Evolutionary conservation across 53 echinoderm and acorn worm species (phyloP), one percentile per base, ranked within the genome.

Genomic region (Echinarachnius parma): DNA sequence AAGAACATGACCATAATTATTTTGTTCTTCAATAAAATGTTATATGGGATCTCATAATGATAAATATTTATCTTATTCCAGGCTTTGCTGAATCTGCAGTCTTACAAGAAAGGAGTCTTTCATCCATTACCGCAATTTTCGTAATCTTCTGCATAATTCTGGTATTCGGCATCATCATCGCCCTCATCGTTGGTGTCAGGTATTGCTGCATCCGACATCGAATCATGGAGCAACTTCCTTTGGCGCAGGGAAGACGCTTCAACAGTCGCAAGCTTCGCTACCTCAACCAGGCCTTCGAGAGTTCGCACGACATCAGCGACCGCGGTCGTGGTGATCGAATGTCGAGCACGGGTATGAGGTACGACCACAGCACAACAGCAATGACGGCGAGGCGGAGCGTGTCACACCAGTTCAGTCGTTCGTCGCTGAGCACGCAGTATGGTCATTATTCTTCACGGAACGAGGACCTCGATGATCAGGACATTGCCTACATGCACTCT

Each of bases 211-310:
- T 72, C 56, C 27, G 44, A 9, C 31, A 69, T 24, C 29, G 32
- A 24, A 72, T 56, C 74, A 56, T 26, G 16, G 35, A 72, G 22
- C 42, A 7, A 16, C 35, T 72, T n/a, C 39, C 55, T 14, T 28
- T 4, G 28, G 20, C 70, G 22, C 26, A 55, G 24, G n/a, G 28
- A 16, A 4, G 53, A 23, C 55, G 57, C 7, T 72, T 57, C 3
- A 1, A 23, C 24, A 55, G 74, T 19, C 24, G 16, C 31, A 87
- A 87, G 61, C 82, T 87, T 31, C 82, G 64, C 10, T 78, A 82
- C 62, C 55, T 87, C 47, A 82, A 87, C 66, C 63, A 82, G 61
- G 87, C 82, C 15, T 87, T 78, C 30, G 87, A 87, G 33, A 72
- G 74, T 15, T 78, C 82, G 22, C 36, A 52, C 20, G 79, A 66